Evolutionary conservation across 2,797 vertebrate genomes (phyloP), one percentile per base, ranked within the genome.

Genomic region (Muraenolepis orangiensis): DNA sequence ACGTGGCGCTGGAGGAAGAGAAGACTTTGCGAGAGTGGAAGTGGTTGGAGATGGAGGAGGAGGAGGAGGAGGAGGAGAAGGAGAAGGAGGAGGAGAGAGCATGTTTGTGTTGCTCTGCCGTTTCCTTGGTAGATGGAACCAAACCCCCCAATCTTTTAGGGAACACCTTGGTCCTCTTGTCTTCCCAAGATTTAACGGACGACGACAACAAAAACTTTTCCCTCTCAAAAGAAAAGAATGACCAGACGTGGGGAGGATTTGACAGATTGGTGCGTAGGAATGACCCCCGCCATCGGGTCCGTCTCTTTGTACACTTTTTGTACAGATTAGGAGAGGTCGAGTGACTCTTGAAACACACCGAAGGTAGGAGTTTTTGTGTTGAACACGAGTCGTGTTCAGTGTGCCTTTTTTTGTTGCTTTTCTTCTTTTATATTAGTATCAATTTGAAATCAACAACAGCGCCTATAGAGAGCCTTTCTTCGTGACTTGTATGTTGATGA

Each of bases 351-450:
- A 67, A 91, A 90, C 87, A 91, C 78, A 66, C 79, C 10, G 66
- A 77, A 82, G 85, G 78, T 66, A 73, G 74, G 82, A 79, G 75
- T 76, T 91, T 89, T 85, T 91, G 93, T 95, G 94, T 92, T 89
- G 92, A 92, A 94, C 91, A 88, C 92, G 92, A 93, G 80, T 95
- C 92, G 94, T 97, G 94, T 95, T 92, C 86, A 76, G 87, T 91
- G 95, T 98, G 96, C 96, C 95, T 98, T 98, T 92, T 93, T 92
- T 98, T 98, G 91, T 93, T 92, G 86, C 88, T 88, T 91, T 90
- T 86, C 84, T 74, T 86, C 84, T 74, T 81, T 78, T 85, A 87
- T 87, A 84, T n/a, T 81, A 84, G 80, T 93, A 86, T 89, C 89
- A 92, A 91, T 91, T 91, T n/a, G n/a, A 92, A 92, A 85, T 88